These are phyloP conservation scores for Nesoenas mayeri DNA, from an alignment of 2,113 vertebrate genomes.

Conservation along the genomic window DNA sequence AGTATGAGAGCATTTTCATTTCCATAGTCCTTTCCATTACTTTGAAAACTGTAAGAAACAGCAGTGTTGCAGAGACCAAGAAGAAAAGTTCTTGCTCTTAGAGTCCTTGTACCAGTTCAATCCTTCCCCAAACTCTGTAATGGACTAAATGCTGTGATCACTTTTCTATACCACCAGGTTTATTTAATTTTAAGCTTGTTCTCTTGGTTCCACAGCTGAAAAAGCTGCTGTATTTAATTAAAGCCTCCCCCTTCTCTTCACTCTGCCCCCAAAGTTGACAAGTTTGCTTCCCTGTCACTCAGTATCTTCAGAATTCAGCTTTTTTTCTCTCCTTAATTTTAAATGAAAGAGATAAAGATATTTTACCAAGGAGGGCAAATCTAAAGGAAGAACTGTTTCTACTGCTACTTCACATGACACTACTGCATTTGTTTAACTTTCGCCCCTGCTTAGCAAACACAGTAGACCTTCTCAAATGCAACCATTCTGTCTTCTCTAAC, in stretches of 20 bases:
- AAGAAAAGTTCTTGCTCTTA: background rate
- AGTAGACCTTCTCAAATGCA: background rate
- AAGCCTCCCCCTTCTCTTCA: background rate
- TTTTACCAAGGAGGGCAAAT: background rate
- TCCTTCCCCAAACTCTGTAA: background rate
- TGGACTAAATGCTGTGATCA: background rate
- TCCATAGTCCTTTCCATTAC: background rate
- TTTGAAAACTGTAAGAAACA: background rate
- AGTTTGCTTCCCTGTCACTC: background rate
- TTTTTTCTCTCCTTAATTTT: background rate
- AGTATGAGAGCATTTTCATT: background rate
- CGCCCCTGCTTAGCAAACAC: background rate
- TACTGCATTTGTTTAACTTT: background rate
- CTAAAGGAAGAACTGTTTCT: background rate
- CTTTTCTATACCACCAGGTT: background rate
- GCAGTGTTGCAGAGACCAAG: background rate
- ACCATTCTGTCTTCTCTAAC: background rate
- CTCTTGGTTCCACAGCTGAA: background rate
- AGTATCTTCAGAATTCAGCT: background rate
- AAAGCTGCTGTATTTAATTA: background rate
- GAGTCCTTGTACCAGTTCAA: background rate
- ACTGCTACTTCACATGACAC: background rate
- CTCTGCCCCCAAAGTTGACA: background rate
- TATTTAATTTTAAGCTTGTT: background rate
- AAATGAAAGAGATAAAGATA: background rate